These are phyloP conservation scores for Saccostrea echinata DNA, from an alignment of 1,140 invertebrate genomes.

Conservation along the genomic window DNA sequence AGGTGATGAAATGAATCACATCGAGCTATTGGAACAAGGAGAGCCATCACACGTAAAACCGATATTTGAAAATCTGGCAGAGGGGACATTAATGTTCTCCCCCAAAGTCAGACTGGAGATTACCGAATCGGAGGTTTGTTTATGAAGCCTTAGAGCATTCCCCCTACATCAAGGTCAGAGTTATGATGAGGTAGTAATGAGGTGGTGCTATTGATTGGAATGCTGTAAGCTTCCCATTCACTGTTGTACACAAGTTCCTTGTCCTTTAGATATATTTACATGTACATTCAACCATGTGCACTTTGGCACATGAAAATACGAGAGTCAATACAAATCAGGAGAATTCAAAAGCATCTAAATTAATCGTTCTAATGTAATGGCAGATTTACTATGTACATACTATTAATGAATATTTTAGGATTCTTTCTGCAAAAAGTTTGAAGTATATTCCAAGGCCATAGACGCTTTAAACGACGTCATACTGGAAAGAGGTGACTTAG, in stretches of 20 bases:
- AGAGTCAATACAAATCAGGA: no score
- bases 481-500: conserved; percentile 71
- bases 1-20: not conserved
- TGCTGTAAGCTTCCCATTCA: no score
- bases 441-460: conserved; percentile 62
- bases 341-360: no score
- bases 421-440: conserved; percentile 65
- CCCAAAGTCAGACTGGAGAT: conserved; percentile 11
- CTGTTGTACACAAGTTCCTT: no score
- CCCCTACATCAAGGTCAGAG: not conserved
- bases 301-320: no score
- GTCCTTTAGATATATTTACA: no score
- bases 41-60: not conserved
- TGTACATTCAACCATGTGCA: no score
- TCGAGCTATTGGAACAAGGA: not conserved
- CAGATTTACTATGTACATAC: conserved; percentile 50
- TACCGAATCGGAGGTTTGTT: conserved; percentile 22
- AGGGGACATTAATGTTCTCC: not conserved
- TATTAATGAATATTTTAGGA: conserved; percentile 61
- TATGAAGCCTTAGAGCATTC: not conserved
- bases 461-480: conserved; percentile 68
- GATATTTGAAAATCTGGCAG: not conserved
- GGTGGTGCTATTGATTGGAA: not conserved
- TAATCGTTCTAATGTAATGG: no score
- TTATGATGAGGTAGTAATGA: not conserved